Evolutionary conservation across 2,113 vertebrate genomes (phyloP).

Genomic region (Anguilla japonica): DNA sequence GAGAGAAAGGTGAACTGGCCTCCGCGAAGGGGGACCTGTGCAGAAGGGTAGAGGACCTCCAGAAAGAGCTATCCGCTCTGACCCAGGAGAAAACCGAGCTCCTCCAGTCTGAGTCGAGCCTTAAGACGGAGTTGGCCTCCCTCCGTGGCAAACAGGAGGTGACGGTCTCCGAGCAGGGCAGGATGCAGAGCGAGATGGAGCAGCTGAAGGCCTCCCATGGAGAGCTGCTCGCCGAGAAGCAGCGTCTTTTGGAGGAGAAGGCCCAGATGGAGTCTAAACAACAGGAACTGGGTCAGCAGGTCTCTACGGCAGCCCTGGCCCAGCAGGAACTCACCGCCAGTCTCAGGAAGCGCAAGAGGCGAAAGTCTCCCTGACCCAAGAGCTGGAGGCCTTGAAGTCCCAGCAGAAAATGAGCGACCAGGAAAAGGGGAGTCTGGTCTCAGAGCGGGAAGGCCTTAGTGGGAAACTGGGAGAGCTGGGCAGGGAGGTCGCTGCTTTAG

Average conservation of each 20-base stretch:
- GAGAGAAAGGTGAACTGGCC: constrained; percentile 60
- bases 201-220: constrained; percentile 54
- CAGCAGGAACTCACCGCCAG: constrained; percentile 65
- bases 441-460: constrained; percentile 60
- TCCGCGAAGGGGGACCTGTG: constrained; percentile 62
- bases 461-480: constrained; percentile 62
- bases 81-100: constrained; percentile 66
- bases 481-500: constrained; percentile 56
- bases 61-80: constrained; percentile 57
- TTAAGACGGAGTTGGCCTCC: constrained; percentile 56
- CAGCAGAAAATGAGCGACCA: constrained; percentile 59
- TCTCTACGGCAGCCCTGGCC: constrained; percentile 56
- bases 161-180: constrained; percentile 41
- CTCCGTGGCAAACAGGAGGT: constrained; percentile 49
- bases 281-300: constrained; percentile 54
- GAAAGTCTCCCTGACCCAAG: constrained; percentile 62
- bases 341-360: constrained; percentile 70
- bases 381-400: constrained; percentile 63
- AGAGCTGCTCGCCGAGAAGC: constrained; percentile 42
- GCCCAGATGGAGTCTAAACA: constrained; percentile 53
- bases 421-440: constrained; percentile 61
- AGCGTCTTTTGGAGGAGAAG: constrained; percentile 61
- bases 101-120: constrained; percentile 52
- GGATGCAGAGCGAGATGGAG: constrained; percentile 53
- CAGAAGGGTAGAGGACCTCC: constrained; percentile 64